Base-by-base conservation (phyloP, 2,113 vertebrate genomes). In the Brachypodius melanocephalos region DNA sequence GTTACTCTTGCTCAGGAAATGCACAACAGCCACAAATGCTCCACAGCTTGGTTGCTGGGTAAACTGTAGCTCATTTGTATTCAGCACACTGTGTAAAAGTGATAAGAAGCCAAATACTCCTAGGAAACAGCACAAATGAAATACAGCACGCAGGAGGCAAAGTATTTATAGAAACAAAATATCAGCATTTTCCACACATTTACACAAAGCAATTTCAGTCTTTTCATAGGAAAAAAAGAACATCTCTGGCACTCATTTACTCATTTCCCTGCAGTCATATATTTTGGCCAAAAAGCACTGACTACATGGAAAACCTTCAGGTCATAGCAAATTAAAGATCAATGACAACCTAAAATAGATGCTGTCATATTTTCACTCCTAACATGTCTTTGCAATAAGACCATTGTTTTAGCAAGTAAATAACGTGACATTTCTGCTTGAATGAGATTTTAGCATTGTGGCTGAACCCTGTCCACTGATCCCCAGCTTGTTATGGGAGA, bases 151-250 rank as follows among this genome's bases (percentile, higher is more conserved):
- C 91, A 54, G 86, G 97, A 97, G 95, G 97, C 82, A 3, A 95
- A 97, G 95, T 98, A 98, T 98, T 98, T 98, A 98, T 98, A 98
- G 98, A 98, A 98, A 96, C 97, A 98, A 97, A 97, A 97, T 97
- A 98, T 98, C 98, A 98, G 98, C 98, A 96, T 97, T 98, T 98
- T 97, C 98, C 98, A 97, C 97, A 97, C 98, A 97, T 98, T 98
- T 97, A 97, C 97, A 97, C 98, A 98, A 98, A 97, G 97, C 97
- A 97, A 97, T 98, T 98, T 98, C 93, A 94, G 97, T 95, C 97
- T 97, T 98, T 98, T 97, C 97, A 96, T 84, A 91, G 81, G 86
- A 78, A 95, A 97, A 97, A 96, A 96, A 97, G 97, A 96, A 88
- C 94, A 93, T 92, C 87, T 95, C 67, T 66, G 93, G 97, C 95